Evolutionary conservation across 1,140 invertebrate genomes (phyloP), one percentile per base, ranked within the genome.

Genomic region (Papilio polytes): DNA sequence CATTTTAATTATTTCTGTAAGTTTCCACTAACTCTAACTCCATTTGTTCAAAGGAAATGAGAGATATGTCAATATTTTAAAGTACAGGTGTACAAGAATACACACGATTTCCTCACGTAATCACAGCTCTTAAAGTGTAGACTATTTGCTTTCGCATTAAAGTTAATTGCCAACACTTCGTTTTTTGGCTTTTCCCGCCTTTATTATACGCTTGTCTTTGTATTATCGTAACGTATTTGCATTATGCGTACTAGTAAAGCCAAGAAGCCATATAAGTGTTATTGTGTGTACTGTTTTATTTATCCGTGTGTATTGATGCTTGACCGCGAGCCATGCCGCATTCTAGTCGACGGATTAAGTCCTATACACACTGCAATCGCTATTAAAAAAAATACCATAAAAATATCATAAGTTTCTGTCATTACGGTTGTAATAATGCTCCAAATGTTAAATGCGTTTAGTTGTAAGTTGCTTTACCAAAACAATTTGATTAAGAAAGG

Each of bases 291-390:
- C 12, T 26, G 59, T 63, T 26, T 63, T 63, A 63, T 26, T 63
- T 56, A 56, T 56, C 18, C 53, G 53, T 56, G 53, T 56, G 53
- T 63, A 26, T 63, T 26, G 59, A 63, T 63, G 20, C 59, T 66
- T 66, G 63, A 31, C 63, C 63, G 26, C 12, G 26, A 66, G 63
- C 26, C 36, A 41, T 8, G 12, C 63, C 63, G 26, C 63, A 66
- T 66, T 66, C 63, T 66, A 66, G 63, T 66, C 63, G 13, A 31
- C 63, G 63, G 63, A 66, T 66, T 31, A 31, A 66, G 22, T 31
- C 10, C 26, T 66, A 13, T 66, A 63, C 59, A 26, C 59, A 66
- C 26, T 66, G 26, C 63, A 66, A 31, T 12, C 22, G 63, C 26
- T 20, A 22, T 10, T 0, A 0, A 15, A 1, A 3, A 66, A 56